Percentiles rank a stretch among this genome's conserved stretches.
These are phyloP conservation scores for Tribolium madens DNA, from an alignment of 1,140 invertebrate species.

Conservation along the genomic window DNA sequence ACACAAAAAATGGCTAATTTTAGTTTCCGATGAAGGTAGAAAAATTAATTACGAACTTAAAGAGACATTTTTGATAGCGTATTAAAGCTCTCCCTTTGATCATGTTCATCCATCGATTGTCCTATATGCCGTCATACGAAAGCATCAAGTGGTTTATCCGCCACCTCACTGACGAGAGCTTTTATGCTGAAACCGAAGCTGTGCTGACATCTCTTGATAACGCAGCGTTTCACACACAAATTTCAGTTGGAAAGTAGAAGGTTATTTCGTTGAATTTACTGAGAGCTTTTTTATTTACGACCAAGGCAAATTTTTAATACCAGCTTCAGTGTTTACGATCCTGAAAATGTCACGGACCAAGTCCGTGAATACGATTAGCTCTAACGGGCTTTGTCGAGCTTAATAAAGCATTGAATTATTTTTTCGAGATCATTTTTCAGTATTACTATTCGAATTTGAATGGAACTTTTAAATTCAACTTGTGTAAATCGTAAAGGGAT, in stretches of 20 bases:
- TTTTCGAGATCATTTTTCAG: neutral
- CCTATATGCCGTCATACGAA: neutral
- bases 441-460: neutral
- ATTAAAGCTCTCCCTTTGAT: neutral
- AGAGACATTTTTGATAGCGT: neutral
- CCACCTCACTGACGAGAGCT: neutral
- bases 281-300: slow-evolving; percentile 13
- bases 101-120: neutral
- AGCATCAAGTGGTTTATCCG: slow-evolving; percentile 28
- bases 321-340: neutral
- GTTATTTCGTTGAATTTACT: neutral
- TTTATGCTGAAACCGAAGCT: neutral
- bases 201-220: slow-evolving; percentile 16
- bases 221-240: neutral
- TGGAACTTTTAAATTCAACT: neutral
- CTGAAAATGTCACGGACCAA: neutral
- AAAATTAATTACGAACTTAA: slow-evolving; percentile 11
- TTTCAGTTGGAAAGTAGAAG: slow-evolving; percentile 1
- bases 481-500: neutral
- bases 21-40: neutral
- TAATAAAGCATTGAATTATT: neutral
- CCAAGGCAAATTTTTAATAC: slow-evolving; percentile 1
- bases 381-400: neutral
- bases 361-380: no score
- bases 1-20: neutral